These are phyloP conservation scores for Dinoponera quadriceps DNA, from an alignment of 1,140 invertebrate species.

Conservation along the genomic window DNA sequence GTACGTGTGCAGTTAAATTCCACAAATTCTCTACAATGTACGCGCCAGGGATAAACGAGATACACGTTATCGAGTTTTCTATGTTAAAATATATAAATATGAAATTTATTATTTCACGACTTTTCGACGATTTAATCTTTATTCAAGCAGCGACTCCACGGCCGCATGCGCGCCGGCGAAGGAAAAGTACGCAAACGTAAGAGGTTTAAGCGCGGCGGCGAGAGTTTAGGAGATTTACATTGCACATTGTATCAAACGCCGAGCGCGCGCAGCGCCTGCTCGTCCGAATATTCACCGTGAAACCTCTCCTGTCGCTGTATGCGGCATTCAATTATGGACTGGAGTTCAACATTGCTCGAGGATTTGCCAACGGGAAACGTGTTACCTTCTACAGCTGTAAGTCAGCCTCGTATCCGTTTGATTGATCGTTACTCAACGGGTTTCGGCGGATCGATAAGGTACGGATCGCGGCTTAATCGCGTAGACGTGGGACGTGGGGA, in stretches of 20 bases:
- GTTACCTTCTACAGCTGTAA: conserved; percentile 54
- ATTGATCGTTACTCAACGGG: conserved; percentile 58
- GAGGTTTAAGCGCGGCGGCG: too few relatives aligned
- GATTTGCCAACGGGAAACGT: conserved; percentile 43
- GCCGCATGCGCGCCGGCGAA: too few relatives aligned
- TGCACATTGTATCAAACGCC: not conserved
- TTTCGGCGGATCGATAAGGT: conserved; percentile 51
- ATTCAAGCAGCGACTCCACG: too few relatives aligned
- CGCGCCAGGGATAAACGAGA: too few relatives aligned
- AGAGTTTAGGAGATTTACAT: not conserved
- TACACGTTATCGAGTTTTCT: too few relatives aligned
- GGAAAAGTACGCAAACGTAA: too few relatives aligned
- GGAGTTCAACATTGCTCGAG: conserved; percentile 48
- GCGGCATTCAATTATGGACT: conserved; percentile 55
- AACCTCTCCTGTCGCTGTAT: conserved; percentile 21
- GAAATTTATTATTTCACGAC: too few relatives aligned
- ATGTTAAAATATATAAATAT: too few relatives aligned
- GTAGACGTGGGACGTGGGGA: not conserved
- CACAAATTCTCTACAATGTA: too few relatives aligned
- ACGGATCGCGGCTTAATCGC: conserved; percentile 40
- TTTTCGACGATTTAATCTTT: too few relatives aligned
- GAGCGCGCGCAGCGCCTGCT: not conserved
- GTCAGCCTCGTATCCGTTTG: conserved; percentile 54
- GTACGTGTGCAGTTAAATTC: too few relatives aligned
- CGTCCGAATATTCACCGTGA: conserved; percentile 19